Evolutionary conservation across 35 echinoderm and acorn worm species (phyloP).

Genomic region (Apostichopus japonicus): DNA sequence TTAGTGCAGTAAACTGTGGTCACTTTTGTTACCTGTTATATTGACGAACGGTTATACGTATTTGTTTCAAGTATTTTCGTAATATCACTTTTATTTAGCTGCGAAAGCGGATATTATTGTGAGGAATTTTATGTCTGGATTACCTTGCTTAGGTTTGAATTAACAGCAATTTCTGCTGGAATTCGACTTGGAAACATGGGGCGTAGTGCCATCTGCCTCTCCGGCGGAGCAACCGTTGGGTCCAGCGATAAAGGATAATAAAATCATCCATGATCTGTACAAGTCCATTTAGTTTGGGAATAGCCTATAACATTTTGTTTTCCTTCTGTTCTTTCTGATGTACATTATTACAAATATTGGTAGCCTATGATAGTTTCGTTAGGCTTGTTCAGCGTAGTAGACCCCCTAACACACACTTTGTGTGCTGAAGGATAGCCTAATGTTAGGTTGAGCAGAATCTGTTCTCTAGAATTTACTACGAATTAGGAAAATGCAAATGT

Average conservation of each 20-base stretch:
- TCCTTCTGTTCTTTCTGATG: no score
- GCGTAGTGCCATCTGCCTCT: slow-evolving; percentile 7
- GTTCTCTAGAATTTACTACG: no score
- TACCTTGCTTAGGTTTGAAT: background rate
- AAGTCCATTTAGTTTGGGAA: background rate
- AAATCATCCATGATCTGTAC: background rate
- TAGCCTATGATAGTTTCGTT: no score
- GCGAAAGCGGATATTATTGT: slow-evolving; percentile 39
- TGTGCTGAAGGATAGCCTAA: background rate
- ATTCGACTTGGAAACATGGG: slow-evolving; percentile 21
- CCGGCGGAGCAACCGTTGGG: background rate
- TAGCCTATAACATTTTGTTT: background rate
- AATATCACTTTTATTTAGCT: background rate
- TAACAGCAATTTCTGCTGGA: background rate
- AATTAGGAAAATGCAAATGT: no score
- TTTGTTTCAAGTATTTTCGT: background rate
- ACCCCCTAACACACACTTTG: background rate
- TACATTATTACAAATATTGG: background rate
- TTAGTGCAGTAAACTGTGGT: background rate
- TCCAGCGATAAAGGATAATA: slow-evolving; percentile 30
- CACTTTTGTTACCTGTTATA: background rate
- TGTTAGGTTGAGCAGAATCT: background rate
- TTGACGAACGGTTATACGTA: background rate
- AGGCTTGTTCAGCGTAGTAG: no score
- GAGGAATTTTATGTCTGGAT: background rate